These are phyloP conservation scores for Lymantria dispar DNA, from an alignment of 2,888 invertebrate genomes.

Conservation along the genomic window DNA sequence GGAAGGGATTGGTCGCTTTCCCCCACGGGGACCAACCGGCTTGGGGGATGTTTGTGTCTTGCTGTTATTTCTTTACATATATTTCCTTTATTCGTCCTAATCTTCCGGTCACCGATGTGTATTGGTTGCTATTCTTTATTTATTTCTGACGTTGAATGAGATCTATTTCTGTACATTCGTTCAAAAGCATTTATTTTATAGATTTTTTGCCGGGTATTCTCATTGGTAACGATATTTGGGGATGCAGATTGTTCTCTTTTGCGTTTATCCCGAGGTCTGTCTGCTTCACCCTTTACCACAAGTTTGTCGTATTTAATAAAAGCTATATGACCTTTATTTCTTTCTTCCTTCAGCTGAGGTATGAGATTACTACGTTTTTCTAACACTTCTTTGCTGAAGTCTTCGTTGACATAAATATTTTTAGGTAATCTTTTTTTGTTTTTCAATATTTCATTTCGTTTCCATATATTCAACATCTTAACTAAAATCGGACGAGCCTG, in stretches of 20 bases:
- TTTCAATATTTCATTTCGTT: neutral
- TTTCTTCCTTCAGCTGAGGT: conserved; percentile 3
- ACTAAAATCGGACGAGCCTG: neutral
- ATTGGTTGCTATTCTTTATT: conserved; percentile 13
- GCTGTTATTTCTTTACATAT: neutral
- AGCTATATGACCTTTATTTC: conserved; percentile 6
- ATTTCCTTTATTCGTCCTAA: neutral
- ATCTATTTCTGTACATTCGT: conserved; percentile 12
- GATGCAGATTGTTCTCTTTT: conserved; percentile 1
- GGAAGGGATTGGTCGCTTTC: too few relatives aligned
- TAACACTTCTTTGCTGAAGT: conserved; percentile 13
- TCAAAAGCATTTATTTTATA: conserved; percentile 13
- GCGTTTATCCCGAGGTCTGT: neutral
- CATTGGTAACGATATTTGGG: conserved; percentile 1
- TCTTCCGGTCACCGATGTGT: conserved; percentile 4
- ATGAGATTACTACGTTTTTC: conserved; percentile 7
- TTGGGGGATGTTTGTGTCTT: conserved; percentile 1
- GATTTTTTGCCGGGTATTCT: conserved; percentile 3
- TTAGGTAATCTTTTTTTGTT: conserved; percentile 11
- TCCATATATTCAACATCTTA: neutral
- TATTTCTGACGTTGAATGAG: conserved; percentile 5
- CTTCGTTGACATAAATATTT: conserved; percentile 6
- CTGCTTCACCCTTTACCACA: neutral
- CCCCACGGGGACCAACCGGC: too few relatives aligned
- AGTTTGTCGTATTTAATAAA: conserved; percentile 4